Evolutionary conservation across 35 echinoderm and acorn worm genomes (phyloP).

Genomic region (Apostichopus parvimensis): DNA sequence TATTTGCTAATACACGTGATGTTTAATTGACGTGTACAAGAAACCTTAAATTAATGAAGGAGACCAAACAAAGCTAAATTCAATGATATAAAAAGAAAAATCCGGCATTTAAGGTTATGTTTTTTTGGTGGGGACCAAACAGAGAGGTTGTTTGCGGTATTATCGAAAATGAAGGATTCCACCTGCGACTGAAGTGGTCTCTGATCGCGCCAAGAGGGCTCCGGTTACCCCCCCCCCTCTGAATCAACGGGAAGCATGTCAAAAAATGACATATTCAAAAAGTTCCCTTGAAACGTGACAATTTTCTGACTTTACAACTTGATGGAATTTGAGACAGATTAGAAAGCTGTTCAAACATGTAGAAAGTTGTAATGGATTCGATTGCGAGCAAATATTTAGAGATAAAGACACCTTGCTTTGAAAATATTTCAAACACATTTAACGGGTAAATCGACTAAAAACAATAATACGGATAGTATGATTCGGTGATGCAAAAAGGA

Average conservation of each 20-base stretch:
- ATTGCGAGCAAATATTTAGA: no score
- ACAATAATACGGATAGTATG: no score
- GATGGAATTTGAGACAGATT: slow-evolving; percentile 15
- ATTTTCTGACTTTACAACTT: neutral
- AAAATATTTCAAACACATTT: no score
- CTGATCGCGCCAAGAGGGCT: neutral
- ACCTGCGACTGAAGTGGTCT: slow-evolving; percentile 31
- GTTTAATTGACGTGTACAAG: neutral
- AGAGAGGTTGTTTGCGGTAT: neutral
- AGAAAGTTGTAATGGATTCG: no score
- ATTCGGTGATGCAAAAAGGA: no score
- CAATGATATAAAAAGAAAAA: neutral
- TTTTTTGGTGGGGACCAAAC: neutral
- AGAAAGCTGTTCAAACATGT: slow-evolving; percentile 8
- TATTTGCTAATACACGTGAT: neutral
- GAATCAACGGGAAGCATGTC: neutral
- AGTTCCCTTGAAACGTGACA: neutral
- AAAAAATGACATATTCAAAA: slow-evolving; percentile 34
- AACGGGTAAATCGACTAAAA: no score
- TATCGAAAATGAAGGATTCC: slow-evolving; percentile 21
- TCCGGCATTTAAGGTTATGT: neutral
- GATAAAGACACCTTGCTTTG: no score
- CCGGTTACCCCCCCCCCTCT: slow-evolving; percentile 35
- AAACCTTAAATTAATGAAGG: neutral
- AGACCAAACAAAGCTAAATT: neutral